phyloP scores from a whole-genome alignment of 2,797 vertebrate species.

The Meriones psammophilus region DNA sequence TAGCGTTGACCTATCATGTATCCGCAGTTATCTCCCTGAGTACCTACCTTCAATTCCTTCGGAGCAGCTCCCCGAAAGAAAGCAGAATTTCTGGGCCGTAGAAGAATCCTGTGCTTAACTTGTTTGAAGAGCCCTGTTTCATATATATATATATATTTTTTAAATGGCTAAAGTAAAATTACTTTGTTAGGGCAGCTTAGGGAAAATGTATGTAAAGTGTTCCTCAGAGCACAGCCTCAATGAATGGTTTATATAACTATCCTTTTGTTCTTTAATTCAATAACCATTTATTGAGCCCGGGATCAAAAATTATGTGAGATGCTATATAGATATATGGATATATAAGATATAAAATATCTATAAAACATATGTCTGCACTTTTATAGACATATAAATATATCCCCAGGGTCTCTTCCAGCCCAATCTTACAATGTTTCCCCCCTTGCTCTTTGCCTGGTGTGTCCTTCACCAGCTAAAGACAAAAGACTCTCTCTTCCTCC shows the following conservation, averaged over 20 bases:
- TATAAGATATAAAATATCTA: constrained; percentile 70
- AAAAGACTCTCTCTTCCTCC: constrained; percentile 65
- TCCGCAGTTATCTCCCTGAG: not conserved
- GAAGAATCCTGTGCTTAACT: not conserved
- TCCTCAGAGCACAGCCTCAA: constrained; percentile 15
- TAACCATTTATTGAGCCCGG: constrained; percentile 71
- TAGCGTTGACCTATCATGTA: not conserved
- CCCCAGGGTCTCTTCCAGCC: constrained; percentile 72
- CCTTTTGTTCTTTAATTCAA: constrained; percentile 71
- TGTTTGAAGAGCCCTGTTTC: constrained; percentile 9
- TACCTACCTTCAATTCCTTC: not conserved
- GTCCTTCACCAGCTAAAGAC: constrained; percentile 81
- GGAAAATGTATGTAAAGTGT: not conserved
- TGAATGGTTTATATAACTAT: constrained; percentile 48
- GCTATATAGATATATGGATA: constrained; percentile 66
- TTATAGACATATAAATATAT: constrained; percentile 74
- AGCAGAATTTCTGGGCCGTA: not conserved
- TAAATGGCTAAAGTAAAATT: not conserved
- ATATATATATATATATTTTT: constrained; percentile 31
- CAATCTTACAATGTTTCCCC: constrained; percentile 36
- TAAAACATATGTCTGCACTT: constrained; percentile 79
- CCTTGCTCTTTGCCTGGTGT: constrained; percentile 49
- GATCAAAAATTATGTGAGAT: constrained; percentile 71
- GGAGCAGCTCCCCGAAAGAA: not conserved
- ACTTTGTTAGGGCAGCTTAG: not conserved